Conservation (phyloP, 2,797 vertebrate species). For the Mus caroli region DNA sequence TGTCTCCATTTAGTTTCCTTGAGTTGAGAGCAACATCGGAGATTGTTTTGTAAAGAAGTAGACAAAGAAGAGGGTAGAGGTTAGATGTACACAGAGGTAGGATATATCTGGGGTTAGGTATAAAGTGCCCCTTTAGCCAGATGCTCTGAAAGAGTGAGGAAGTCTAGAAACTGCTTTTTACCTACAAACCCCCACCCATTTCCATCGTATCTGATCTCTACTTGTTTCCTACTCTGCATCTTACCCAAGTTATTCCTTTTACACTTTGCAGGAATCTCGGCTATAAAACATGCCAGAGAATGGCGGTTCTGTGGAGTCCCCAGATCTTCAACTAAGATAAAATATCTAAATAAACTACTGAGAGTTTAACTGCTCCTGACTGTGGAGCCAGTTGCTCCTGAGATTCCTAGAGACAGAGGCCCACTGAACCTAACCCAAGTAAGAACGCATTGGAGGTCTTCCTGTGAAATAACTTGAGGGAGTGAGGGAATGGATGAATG, state of each 20-base stretch:
- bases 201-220: background rate
- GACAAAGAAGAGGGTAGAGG: conserved; percentile 46
- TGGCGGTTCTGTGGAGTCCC: background rate
- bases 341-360: background rate
- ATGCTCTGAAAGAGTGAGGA: conserved; percentile 41
- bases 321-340: background rate
- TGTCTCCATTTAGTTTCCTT: conserved; percentile 37
- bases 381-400: background rate
- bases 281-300: background rate
- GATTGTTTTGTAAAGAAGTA: conserved; percentile 62
- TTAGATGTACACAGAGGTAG: conserved; percentile 58
- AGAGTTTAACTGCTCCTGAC: background rate
- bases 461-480: background rate
- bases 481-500: background rate
- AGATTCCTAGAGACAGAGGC: background rate
- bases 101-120: conserved; percentile 57
- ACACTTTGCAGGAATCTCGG: background rate
- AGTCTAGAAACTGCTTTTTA: background rate
- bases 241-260: background rate
- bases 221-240: background rate
- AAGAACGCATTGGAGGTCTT: background rate
- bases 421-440: background rate
- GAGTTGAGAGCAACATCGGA: conserved; percentile 45
- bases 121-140: background rate
- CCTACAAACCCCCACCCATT: background rate